phyloP scores from a whole-genome alignment of 2,888 invertebrate species.

The Trichopoda pennipes region DNA sequence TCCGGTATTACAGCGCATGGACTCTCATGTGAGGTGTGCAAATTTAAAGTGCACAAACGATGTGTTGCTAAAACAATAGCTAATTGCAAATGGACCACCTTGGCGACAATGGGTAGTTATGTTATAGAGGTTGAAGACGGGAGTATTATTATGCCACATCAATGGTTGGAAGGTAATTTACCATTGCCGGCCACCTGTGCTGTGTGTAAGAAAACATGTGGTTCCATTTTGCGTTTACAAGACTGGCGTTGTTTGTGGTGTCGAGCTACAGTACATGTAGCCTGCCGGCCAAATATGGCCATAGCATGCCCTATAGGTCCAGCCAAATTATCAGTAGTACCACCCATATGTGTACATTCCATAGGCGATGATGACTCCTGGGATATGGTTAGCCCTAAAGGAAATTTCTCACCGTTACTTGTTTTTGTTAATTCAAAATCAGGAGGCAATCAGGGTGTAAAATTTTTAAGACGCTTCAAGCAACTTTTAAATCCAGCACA shows the following conservation, averaged over 20 bases:
- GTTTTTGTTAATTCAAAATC: conserved; percentile 99
- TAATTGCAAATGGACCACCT: conserved; percentile 98
- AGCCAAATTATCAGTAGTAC: conserved; percentile 94
- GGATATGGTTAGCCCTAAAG: conserved; percentile 89
- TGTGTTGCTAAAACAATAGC: conserved; percentile 96
- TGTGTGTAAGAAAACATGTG: conserved; percentile 97
- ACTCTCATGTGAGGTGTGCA: conserved; percentile 97
- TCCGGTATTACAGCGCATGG: conserved; percentile 97
- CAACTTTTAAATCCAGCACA: conserved; percentile 98
- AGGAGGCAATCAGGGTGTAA: conserved; percentile 98
- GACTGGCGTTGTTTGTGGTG: conserved; percentile 99
- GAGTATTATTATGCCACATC: conserved; percentile 96
- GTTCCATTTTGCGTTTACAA: conserved; percentile 95
- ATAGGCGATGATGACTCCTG: conserved; percentile 95
- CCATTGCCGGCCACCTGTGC: conserved; percentile 96
- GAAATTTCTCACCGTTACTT: conserved; percentile 87
- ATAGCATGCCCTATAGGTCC: conserved; percentile 93
- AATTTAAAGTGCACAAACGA: conserved; percentile 97
- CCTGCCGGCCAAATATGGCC: conserved; percentile 90
- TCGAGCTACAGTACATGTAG: conserved; percentile 93
- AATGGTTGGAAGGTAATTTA: conserved; percentile 98
- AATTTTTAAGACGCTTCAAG: conserved; percentile 96
- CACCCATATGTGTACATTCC: conserved; percentile 95
- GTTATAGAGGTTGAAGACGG: conserved; percentile 96
- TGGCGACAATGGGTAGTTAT: conserved; percentile 96